These are phyloP conservation scores for Drosophila saltans DNA, from an alignment of 1,140 invertebrate species.

Conservation along the genomic window DNA sequence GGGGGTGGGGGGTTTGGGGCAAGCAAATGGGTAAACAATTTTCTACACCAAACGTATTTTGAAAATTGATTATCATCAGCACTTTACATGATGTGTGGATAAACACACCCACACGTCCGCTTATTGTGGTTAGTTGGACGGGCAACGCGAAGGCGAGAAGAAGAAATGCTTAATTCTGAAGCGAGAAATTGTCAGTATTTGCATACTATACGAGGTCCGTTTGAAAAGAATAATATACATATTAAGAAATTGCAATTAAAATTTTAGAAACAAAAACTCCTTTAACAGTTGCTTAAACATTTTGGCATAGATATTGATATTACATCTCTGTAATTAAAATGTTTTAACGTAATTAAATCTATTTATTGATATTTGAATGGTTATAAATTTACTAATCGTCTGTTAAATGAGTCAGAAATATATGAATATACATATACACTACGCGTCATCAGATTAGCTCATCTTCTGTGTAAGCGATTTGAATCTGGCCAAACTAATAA, in stretches of 20 bases:
- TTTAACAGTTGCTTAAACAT: too few relatives aligned
- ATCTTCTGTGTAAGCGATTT: too few relatives aligned
- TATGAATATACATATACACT: not conserved
- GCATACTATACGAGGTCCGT: not conserved
- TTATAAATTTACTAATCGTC: not conserved
- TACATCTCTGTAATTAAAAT: too few relatives aligned
- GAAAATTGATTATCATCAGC: slow-evolving; percentile 70
- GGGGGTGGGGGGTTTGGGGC: not conserved
- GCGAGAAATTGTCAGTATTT: not conserved
- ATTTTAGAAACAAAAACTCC: too few relatives aligned
- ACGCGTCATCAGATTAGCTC: too few relatives aligned
- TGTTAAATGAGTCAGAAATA: not conserved
- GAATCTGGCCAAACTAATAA: too few relatives aligned
- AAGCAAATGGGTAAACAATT: slow-evolving; percentile 51
- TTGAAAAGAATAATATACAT: not conserved
- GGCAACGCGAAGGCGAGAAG: slow-evolving; percentile 1
- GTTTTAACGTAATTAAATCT: too few relatives aligned
- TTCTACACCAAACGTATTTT: slow-evolving; percentile 50
- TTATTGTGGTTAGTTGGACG: slow-evolving; percentile 10
- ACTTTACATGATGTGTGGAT: slow-evolving; percentile 5
- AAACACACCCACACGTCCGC: slow-evolving; percentile 7
- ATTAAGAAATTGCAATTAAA: too few relatives aligned
- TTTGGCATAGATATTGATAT: too few relatives aligned
- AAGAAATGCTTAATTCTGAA: not conserved
- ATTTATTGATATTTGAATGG: too few relatives aligned